Percentiles rank a stretch among this genome's conserved stretches.
phyloP scores from a whole-genome alignment of 2,113 vertebrate genomes.

The Pituophis catenifer region DNA sequence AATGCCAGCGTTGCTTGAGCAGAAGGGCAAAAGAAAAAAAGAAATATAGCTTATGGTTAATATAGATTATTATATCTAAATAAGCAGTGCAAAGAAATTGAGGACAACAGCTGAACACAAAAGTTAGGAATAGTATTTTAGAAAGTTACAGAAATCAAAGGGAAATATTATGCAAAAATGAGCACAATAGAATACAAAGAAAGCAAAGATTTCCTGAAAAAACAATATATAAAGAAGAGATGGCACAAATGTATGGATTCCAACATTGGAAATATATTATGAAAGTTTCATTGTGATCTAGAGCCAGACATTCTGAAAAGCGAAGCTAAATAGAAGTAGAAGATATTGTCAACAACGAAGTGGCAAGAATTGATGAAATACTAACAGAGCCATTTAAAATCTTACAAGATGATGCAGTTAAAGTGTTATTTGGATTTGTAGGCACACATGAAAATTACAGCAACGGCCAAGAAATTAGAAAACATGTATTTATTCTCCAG shows the following conservation, averaged over 20 bases:
- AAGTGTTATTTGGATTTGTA: background rate
- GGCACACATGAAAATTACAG: background rate
- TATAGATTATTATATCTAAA: background rate
- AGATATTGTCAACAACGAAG: background rate
- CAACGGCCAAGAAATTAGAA: background rate
- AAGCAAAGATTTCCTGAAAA: background rate
- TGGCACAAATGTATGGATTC: background rate
- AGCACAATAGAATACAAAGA: background rate
- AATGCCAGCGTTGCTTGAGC: background rate
- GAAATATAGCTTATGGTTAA: background rate
- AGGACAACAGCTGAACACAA: background rate
- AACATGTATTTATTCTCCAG: background rate
- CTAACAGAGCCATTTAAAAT: background rate
- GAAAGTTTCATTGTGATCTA: background rate
- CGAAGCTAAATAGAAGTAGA: background rate
- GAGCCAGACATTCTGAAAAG: background rate
- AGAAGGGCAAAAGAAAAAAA: background rate
- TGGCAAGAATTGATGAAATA: background rate
- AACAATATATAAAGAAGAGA: background rate
- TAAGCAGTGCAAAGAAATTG: background rate
- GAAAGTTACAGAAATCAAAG: background rate
- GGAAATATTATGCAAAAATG: background rate
- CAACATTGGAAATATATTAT: background rate
- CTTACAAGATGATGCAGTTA: background rate
- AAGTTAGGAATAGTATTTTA: background rate